Percentiles rank a stretch among this genome's conserved stretches.
Conservation (phyloP, 2,888 invertebrate genomes). For the Eucera pruinosa region DNA sequence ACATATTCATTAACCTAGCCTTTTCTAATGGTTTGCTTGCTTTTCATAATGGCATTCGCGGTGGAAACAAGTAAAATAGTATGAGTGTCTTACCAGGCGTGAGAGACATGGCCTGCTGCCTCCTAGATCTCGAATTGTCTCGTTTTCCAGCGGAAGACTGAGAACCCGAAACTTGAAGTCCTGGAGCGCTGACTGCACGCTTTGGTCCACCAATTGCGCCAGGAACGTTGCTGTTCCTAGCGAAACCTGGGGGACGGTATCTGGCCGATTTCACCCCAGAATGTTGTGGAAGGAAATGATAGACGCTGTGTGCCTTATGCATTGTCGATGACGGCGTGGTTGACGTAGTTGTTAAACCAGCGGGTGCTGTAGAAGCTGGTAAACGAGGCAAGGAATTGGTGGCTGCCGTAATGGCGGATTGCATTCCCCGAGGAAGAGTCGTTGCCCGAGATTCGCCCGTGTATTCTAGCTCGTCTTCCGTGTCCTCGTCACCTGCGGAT, state of each 20-base stretch:
- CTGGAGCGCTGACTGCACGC: slow-evolving; percentile 91
- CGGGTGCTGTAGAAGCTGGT: slow-evolving; percentile 85
- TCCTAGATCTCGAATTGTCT: slow-evolving; percentile 86
- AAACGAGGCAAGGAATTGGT: slow-evolving; percentile 93
- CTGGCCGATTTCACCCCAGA: slow-evolving; percentile 93
- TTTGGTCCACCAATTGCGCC: slow-evolving; percentile 86
- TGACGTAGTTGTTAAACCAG: slow-evolving; percentile 59
- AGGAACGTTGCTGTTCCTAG: slow-evolving; percentile 84
- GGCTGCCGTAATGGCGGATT: slow-evolving; percentile 85
- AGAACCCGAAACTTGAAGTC: slow-evolving; percentile 87
- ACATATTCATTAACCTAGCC: slow-evolving; percentile 14
- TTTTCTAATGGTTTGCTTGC: background rate
- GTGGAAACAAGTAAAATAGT: background rate
- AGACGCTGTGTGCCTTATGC: slow-evolving; percentile 88
- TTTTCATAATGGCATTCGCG: no score
- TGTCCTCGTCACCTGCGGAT: slow-evolving; percentile 83
- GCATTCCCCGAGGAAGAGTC: slow-evolving; percentile 88
- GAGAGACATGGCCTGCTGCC: slow-evolving; percentile 85
- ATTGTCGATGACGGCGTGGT: slow-evolving; percentile 82
- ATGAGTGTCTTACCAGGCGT: slow-evolving; percentile 80
- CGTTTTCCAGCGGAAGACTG: slow-evolving; percentile 76
- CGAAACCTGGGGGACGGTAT: slow-evolving; percentile 93
- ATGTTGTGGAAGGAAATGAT: slow-evolving; percentile 86
- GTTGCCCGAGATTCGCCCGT: slow-evolving; percentile 85
- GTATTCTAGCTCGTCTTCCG: slow-evolving; percentile 81